These are phyloP conservation scores for Tortricodes alternella DNA, from an alignment of 2,888 invertebrate species.

Conservation along the genomic window DNA sequence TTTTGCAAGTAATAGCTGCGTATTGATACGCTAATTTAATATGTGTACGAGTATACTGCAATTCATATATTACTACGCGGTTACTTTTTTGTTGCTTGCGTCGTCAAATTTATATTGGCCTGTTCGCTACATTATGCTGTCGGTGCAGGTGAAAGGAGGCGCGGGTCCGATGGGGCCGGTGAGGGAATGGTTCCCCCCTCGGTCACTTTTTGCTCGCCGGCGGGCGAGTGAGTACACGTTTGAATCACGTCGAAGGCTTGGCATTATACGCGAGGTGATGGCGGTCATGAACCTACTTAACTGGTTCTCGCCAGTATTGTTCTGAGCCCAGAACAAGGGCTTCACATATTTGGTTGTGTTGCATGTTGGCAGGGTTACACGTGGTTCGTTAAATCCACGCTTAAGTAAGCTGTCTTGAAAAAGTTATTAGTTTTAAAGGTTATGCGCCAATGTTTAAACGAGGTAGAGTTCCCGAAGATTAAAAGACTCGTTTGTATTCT, in stretches of 20 bases:
- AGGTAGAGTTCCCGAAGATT: too few species aligned
- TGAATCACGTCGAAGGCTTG: slow-evolving; percentile 65
- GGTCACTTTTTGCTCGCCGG: slow-evolving; percentile 46
- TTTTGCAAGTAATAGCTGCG: too few species aligned
- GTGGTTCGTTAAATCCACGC: slow-evolving; percentile 2
- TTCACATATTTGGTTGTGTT: slow-evolving; percentile 23
- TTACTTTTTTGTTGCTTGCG: neutral
- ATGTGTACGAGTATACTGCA: too few species aligned
- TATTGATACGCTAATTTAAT: too few species aligned
- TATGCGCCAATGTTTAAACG: too few species aligned
- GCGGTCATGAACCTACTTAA: slow-evolving; percentile 77
- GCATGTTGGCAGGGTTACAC: slow-evolving; percentile 11
- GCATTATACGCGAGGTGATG: slow-evolving; percentile 63
- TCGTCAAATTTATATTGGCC: slow-evolving; percentile 6
- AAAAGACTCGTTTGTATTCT: too few species aligned
- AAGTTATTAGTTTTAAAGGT: too few species aligned
- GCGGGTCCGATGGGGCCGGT: slow-evolving; percentile 43
- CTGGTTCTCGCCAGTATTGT: slow-evolving; percentile 72
- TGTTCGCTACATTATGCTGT: neutral
- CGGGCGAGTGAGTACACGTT: slow-evolving; percentile 37
- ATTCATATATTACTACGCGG: too few species aligned
- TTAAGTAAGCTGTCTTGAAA: neutral
- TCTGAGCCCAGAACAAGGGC: slow-evolving; percentile 41
- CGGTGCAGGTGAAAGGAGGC: slow-evolving; percentile 3
- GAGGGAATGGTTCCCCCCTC: slow-evolving; percentile 41